Conservation (phyloP, 2,888 invertebrate genomes). For the Rhagium mordax region DNA sequence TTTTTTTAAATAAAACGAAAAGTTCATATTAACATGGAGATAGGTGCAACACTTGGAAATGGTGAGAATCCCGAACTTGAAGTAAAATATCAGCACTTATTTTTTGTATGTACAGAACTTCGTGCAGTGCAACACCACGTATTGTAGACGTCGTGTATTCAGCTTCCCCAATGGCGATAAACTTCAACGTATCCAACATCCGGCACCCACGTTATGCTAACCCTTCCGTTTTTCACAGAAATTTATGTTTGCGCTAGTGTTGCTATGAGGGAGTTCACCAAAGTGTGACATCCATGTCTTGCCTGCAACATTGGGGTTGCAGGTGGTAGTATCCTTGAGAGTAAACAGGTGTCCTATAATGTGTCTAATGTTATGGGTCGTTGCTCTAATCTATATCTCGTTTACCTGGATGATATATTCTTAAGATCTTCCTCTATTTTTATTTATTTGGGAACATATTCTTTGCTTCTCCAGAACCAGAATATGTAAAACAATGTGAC, state of each 20-base stretch:
- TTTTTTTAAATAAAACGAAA: too few species aligned
- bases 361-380: constrained; percentile 4
- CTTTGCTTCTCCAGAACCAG: background rate
- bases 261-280: constrained; percentile 14
- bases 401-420: background rate
- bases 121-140: too few species aligned
- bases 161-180: too few species aligned
- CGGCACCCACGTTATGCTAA: background rate
- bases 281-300: constrained; percentile 10
- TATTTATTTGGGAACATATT: background rate
- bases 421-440: background rate
- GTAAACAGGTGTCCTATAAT: constrained; percentile 8
- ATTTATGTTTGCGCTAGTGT: background rate
- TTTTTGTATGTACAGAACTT: too few species aligned
- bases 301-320: background rate
- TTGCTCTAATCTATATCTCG: background rate
- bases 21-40: too few species aligned
- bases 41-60: too few species aligned
- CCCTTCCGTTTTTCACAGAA: background rate
- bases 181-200: background rate
- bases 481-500: background rate
- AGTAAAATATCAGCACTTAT: too few species aligned
- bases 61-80: too few species aligned
- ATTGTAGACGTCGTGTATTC: too few species aligned
- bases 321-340: background rate